Base-by-base conservation (phyloP, 2,888 invertebrate genomes). In the Ochlodes sylvanus region DNA sequence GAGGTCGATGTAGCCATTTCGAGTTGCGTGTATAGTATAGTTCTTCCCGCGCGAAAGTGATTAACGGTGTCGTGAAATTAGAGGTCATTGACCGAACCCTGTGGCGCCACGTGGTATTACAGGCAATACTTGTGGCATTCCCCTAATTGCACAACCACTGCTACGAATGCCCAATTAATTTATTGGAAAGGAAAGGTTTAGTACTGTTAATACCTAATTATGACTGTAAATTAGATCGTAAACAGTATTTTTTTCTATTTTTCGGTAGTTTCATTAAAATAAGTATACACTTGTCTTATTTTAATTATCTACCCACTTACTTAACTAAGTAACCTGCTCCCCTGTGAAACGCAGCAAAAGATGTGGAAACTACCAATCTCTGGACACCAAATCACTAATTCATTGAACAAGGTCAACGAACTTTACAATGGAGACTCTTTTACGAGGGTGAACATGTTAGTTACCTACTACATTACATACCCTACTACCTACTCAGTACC, bases 81-180 rank as follows among this genome's bases (percentile, higher is more conserved):
- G 77, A 77, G 90, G 88, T 88, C 89, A 83, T 78, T 77, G 89
- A 84, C 90, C 90, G 89, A 83, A 89, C 88, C 87, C 86, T 85
- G 79, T 69, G 70, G 56, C 78, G 72, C 77, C 87, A 87, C 85
- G 85, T 86, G 89, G 74, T 69, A 55, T 56, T 47, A 55, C 38
- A 44, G 34, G 38, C 38, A 38, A 0, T 41, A 17, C 34, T 44
- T 44, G 38, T 34, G 19, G 52, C 27, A 44, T 38, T 54, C 21
- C n/a, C 42, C 42, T 56, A 42, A 56, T 68, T 68, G 47, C 44
- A 62, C 52, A 66, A 66, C 27, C 50, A 15, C 38, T 44, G 56
- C 34, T 44, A 63, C 12, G 21, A 41, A 19, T 47, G 7, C 32
- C 47, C 34, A 32, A 61, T 14, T 61, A 50, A 34, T 15, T 44